A percentile compares a stretch with the other conserved stretches of the same genome.
Conservation (phyloP, 2,113 vertebrate species). For the Tauraco erythrolophus region DNA sequence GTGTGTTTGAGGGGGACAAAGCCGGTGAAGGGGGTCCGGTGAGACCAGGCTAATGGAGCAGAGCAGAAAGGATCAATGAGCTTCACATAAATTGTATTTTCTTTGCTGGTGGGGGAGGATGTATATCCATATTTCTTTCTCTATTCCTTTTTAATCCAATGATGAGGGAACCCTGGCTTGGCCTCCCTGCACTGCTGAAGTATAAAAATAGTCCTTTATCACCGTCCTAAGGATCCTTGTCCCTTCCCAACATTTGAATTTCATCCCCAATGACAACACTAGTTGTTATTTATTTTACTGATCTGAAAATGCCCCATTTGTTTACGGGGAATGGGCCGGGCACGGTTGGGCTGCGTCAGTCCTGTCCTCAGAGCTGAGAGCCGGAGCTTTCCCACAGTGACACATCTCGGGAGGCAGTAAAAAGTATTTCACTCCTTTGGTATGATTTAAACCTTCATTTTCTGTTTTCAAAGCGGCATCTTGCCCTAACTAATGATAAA, state of each 20-base stretch:
- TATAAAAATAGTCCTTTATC: not conserved
- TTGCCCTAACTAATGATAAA: not conserved
- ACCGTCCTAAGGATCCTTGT: not conserved
- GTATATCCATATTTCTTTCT: not conserved
- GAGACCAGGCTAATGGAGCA: not conserved
- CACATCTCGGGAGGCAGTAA: not conserved
- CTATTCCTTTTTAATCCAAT: not conserved
- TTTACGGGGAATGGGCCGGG: not conserved
- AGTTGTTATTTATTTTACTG: not conserved
- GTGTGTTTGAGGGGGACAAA: not conserved
- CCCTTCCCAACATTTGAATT: not conserved
- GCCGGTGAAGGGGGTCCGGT: accelerated
- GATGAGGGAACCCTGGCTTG: not conserved
- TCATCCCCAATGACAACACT: not conserved
- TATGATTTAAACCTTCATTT: not conserved
- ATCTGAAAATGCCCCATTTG: not conserved
- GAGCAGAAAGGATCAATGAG: not conserved
- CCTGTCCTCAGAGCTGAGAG: not conserved
- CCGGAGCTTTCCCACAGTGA: not conserved
- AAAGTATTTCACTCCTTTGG: not conserved
- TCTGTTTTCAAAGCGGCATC: not conserved
- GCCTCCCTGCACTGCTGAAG: not conserved
- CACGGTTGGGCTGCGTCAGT: not conserved
- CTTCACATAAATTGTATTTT: not conserved
- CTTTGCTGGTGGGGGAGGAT: not conserved